These are phyloP conservation scores for Poecilobothrus nobilitatus DNA, from an alignment of 2,888 invertebrate genomes.

Conservation along the genomic window DNA sequence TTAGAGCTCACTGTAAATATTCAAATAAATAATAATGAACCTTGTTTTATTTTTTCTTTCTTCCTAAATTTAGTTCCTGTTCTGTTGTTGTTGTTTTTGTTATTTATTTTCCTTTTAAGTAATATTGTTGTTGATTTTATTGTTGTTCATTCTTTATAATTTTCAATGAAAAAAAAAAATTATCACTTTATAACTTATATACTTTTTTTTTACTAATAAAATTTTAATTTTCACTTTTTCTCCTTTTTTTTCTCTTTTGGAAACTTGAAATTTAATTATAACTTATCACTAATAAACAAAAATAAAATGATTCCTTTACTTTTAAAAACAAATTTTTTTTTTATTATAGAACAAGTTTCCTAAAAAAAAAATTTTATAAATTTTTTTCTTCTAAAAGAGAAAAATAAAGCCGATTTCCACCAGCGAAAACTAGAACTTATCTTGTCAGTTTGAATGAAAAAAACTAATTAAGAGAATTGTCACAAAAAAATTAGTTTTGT, in stretches of 20 bases:
- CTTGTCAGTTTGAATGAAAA: not conserved
- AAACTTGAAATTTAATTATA: not conserved
- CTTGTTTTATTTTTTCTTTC: too few relatives aligned
- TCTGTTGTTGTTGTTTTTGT: slow-evolving; percentile 20
- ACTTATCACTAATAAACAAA: too few relatives aligned
- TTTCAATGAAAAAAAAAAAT: not conserved
- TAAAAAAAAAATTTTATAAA: too few relatives aligned
- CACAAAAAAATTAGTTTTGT: not conserved
- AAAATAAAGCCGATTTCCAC: not conserved
- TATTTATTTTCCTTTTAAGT: not conserved
- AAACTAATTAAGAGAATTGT: not conserved
- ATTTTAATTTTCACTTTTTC: slow-evolving; percentile 15
- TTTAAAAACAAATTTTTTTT: too few relatives aligned
- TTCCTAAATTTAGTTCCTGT: too few relatives aligned
- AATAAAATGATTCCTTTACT: too few relatives aligned
- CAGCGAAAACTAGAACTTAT: not conserved
- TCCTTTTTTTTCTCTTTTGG: slow-evolving; percentile 10
- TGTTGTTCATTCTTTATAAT: slow-evolving; percentile 9
- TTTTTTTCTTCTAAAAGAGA: too few relatives aligned
- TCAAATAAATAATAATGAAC: too few relatives aligned
- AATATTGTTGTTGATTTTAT: slow-evolving; percentile 15
- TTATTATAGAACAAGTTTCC: too few relatives aligned
- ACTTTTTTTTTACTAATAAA: slow-evolving; percentile 9
- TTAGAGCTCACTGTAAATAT: too few relatives aligned
- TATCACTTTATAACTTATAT: too few relatives aligned